Evolutionary conservation across 1,140 invertebrate species (phyloP).

Genomic region (Carposina sasakii): DNA sequence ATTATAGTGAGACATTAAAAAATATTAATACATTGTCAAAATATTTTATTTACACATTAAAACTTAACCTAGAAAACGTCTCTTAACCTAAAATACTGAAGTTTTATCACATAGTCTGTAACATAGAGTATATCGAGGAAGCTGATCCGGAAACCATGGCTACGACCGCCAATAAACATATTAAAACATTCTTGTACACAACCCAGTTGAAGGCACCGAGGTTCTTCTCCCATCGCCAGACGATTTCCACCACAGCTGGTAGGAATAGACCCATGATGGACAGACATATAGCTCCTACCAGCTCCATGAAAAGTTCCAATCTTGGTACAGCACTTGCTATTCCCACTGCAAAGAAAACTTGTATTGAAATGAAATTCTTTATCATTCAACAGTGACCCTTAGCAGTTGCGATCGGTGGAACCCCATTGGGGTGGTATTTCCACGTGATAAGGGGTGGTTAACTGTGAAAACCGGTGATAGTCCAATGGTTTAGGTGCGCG

Average conservation of each 20-base stretch:
- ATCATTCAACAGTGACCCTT: too few species aligned
- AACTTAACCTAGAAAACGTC: too few species aligned
- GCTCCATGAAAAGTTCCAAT: constrained; percentile 88
- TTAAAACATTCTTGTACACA: constrained; percentile 77
- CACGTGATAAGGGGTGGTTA: too few species aligned
- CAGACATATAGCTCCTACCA: constrained; percentile 90
- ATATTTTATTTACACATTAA: constrained; percentile 6
- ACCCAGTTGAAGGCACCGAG: constrained; percentile 76
- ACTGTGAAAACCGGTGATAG: too few species aligned
- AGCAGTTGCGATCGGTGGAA: too few species aligned
- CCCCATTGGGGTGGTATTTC: too few species aligned
- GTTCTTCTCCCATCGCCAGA: constrained; percentile 76
- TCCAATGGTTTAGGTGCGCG: too few species aligned
- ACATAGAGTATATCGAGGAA: too few species aligned
- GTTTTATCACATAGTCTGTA: too few species aligned
- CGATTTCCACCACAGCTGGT: constrained; percentile 88
- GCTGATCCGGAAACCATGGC: constrained; percentile 80
- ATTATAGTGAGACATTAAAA: constrained; percentile 4
- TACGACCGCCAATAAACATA: constrained; percentile 76
- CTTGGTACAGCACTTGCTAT: constrained; percentile 85
- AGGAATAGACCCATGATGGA: constrained; percentile 87
- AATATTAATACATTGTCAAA: constrained; percentile 12
- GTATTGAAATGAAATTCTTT: too few species aligned
- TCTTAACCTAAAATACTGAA: too few species aligned
- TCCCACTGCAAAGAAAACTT: constrained; percentile 75